Evolutionary conservation across 2,113 vertebrate genomes (phyloP), one percentile per base, ranked within the genome.

Genomic region (Camarhynchus parvulus): DNA sequence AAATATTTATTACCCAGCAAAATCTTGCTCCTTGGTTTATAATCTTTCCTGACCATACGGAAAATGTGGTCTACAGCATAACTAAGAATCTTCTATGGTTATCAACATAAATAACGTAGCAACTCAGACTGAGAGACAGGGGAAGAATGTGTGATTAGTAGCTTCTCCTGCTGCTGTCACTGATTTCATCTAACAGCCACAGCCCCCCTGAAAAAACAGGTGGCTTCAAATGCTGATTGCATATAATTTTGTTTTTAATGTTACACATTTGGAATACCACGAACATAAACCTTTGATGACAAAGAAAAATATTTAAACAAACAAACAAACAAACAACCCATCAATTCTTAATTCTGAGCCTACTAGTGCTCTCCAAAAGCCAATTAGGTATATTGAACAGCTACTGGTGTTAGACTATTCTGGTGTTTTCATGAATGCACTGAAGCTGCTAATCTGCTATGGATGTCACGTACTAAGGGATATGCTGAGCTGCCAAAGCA

Each of bases 231-330:
- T 42, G 37, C 30, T 83, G 72, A 82, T 83, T 85, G 52, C 15
- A 25, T 42, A 50, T 58, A 70, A 46, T 90, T 84, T 92, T 78
- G 10, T 8, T 84, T 39, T 62, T 93, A 79, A 33, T 77, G 49
- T 75, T 84, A 44, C 21, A 68, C 14, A 25, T 89, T 89, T 94
- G 73, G 31, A 90, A 84, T 58, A 42, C 10, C 19, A 66, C 3
- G 27, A 67, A 37, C 64, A 61, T 56, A 78, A 91, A 76, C 23
- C 9, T 90, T 55, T 92, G 52, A 89, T 73, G 79, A 50, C 41
- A 94, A 94, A 87, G 49, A 39, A 76, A 89, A 66, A 77, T 68
- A 84, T 80, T 67, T 84, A 62, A 96, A 24, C 15, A 83, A 88
- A 55, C 22, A 58, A 88, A 55, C 21, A 58, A 80, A 3, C 19